These are phyloP conservation scores for Botia kubotai DNA, from an alignment of 2,797 vertebrate species.

Conservation along the genomic window DNA sequence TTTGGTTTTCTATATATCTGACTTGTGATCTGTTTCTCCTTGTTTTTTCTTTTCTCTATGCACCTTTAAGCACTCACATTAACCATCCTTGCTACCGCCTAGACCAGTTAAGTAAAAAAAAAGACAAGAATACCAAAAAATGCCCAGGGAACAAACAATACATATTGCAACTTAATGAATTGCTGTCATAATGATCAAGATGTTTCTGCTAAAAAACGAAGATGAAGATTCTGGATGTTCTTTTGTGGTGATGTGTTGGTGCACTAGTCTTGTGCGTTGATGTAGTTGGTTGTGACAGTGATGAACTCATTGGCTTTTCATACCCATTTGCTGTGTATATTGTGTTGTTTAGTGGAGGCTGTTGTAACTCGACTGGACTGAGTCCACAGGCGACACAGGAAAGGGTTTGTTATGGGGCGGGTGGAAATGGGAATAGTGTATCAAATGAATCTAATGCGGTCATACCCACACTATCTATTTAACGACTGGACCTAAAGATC, in stretches of 20 bases:
- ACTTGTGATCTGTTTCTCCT: slow-evolving; percentile 96
- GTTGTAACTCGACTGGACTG: slow-evolving; percentile 31
- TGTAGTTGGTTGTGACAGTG: slow-evolving; percentile 83
- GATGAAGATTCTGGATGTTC: slow-evolving; percentile 76
- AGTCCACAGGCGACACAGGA: slow-evolving; percentile 59
- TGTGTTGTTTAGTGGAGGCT: slow-evolving; percentile 60
- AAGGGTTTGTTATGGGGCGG: slow-evolving; percentile 49
- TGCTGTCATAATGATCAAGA: slow-evolving; percentile 52
- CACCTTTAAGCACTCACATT: slow-evolving; percentile 99
- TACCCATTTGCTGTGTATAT: slow-evolving; percentile 74
- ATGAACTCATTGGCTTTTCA: slow-evolving; percentile 76
- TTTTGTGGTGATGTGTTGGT: slow-evolving; percentile 82
- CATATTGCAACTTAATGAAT: slow-evolving; percentile 17
- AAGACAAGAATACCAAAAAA: slow-evolving; percentile 34
- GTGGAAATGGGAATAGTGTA: slow-evolving; percentile 43
- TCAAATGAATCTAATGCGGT: neutral
- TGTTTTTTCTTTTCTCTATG: slow-evolving; percentile 89
- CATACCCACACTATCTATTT: no score
- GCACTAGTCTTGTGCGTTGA: slow-evolving; percentile 82
- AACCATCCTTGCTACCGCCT: slow-evolving; percentile 99
- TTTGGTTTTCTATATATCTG: slow-evolving; percentile 91
- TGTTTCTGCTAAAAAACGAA: slow-evolving; percentile 65
- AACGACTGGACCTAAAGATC: neutral
- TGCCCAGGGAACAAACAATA: slow-evolving; percentile 27
- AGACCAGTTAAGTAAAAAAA: slow-evolving; percentile 99